These are phyloP conservation scores for Tipula confusa DNA, from an alignment of 2,888 invertebrate species.

Conservation along the genomic window DNA sequence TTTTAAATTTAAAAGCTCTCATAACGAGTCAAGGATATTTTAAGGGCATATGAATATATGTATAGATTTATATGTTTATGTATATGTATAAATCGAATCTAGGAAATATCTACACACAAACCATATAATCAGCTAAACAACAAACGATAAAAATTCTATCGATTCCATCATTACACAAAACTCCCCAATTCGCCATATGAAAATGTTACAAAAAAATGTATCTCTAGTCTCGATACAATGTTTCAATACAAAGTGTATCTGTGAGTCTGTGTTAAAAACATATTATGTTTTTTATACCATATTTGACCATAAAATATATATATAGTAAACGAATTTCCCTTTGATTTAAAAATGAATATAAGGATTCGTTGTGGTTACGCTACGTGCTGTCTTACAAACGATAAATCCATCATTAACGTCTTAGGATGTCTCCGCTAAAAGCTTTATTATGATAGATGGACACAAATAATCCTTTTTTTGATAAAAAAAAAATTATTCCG, in stretches of 20 bases:
- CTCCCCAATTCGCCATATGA: neutral
- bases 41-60: neutral
- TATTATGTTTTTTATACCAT: too few relatives aligned
- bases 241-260: too few relatives aligned
- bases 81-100: neutral
- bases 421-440: too few relatives aligned
- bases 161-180: neutral
- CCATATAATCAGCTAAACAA: neutral
- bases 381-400: too few relatives aligned
- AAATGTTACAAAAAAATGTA: neutral
- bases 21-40: neutral
- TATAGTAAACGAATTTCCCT: neutral
- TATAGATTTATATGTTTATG: neutral
- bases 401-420: too few relatives aligned
- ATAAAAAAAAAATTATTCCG: too few relatives aligned
- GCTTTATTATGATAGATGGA: too few relatives aligned
- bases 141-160: slow-evolving; percentile 16
- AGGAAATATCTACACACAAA: neutral
- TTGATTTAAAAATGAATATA: too few relatives aligned
- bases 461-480: too few relatives aligned
- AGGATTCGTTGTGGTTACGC: too few relatives aligned
- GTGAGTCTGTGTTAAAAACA: too few relatives aligned
- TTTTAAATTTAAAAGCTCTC: neutral
- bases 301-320: neutral
- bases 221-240: neutral